These are phyloP conservation scores for Palythoa heliodiscus DNA, from an alignment of 92 coral and sea anemone species.

Conservation along the genomic window DNA sequence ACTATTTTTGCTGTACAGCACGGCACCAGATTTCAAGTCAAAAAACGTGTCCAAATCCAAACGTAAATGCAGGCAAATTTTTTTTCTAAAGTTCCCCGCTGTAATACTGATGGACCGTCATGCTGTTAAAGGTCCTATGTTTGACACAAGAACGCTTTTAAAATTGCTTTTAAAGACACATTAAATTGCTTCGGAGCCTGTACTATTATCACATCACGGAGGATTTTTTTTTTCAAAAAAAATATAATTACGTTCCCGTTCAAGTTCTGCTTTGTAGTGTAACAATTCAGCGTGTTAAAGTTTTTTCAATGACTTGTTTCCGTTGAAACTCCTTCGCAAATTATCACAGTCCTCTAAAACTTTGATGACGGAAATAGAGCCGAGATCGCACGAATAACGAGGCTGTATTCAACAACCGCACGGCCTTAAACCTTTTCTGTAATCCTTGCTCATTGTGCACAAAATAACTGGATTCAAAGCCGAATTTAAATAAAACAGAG, in stretches of 20 bases:
- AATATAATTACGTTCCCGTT: neutral
- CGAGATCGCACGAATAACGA: conserved; percentile 3
- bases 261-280: neutral
- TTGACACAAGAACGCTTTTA: conserved; percentile 2
- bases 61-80: neutral
- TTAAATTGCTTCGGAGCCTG: neutral
- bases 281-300: neutral
- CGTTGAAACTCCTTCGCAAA: conserved; percentile 31
- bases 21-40: neutral
- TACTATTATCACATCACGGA: neutral
- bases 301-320: conserved; percentile 21
- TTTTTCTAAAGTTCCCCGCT: neutral
- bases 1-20: neutral
- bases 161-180: conserved; percentile 13
- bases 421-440: conserved; percentile 78
- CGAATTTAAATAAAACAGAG: conserved; percentile 85
- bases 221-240: neutral
- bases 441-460: conserved; percentile 97
- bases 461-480: conserved; percentile 93
- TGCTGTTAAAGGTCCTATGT: neutral
- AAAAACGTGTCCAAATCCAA: neutral
- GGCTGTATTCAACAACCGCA: conserved; percentile 60
- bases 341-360: neutral
- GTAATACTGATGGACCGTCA: neutral
- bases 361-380: neutral